Conservation (phyloP, 2,113 vertebrate genomes). For the Brienomyrus brachyistius region DNA sequence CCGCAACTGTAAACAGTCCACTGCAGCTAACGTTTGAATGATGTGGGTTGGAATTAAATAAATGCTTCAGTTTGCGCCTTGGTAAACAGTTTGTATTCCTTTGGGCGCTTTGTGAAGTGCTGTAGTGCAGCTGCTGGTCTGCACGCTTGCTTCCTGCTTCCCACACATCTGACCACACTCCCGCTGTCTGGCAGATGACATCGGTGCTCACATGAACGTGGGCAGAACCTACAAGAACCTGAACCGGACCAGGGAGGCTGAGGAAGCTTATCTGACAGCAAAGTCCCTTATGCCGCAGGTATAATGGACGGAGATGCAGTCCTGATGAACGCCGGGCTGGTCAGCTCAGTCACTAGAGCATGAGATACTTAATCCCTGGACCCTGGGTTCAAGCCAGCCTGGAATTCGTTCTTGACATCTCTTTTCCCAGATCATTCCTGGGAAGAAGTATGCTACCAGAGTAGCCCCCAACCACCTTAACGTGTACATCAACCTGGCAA, state of each 20-base stretch:
- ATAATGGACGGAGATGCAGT: slow-evolving; percentile 20
- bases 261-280: slow-evolving; percentile 88
- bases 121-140: neutral
- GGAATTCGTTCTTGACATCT: neutral
- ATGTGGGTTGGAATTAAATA: neutral
- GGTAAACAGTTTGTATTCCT: neutral
- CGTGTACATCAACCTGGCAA: slow-evolving; percentile 96
- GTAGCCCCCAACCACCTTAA: slow-evolving; percentile 97
- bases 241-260: slow-evolving; percentile 88
- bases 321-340: neutral
- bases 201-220: slow-evolving; percentile 98
- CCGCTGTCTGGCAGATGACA: slow-evolving; percentile 70
- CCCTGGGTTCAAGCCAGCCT: neutral
- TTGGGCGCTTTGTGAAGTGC: neutral
- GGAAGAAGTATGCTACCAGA: slow-evolving; percentile 93
- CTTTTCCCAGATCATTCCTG: slow-evolving; percentile 79
- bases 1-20: neutral
- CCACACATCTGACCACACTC: neutral
- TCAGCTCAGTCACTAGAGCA: neutral
- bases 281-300: slow-evolving; percentile 98
- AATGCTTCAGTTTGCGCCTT: neutral
- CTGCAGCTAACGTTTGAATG: neutral
- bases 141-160: neutral
- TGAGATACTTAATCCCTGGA: neutral
- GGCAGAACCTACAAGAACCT: slow-evolving; percentile 97